Conservation (phyloP, 2,113 vertebrate species). For the Embiotoca jacksoni region DNA sequence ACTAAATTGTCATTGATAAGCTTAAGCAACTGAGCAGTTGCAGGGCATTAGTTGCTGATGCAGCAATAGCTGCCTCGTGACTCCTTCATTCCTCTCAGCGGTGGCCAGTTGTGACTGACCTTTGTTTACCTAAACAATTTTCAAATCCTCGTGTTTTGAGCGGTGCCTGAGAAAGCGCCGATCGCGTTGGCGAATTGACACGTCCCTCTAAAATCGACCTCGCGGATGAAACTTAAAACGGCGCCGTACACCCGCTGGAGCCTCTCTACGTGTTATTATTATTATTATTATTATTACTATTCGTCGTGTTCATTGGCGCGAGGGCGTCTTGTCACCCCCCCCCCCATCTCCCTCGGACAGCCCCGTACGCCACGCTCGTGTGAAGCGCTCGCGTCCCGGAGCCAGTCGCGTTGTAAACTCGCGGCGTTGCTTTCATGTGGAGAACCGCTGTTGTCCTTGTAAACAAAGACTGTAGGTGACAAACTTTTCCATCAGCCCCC, state of each 20-base stretch:
- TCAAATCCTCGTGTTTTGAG: neutral
- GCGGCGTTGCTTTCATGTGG: conserved; percentile 8
- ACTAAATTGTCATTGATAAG: conserved; percentile 3
- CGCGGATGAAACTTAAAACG: neutral
- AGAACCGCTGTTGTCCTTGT: conserved; percentile 51
- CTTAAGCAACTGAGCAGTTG: neutral
- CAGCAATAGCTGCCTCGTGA: conserved; percentile 8
- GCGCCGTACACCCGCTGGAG: neutral
- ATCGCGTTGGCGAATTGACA: neutral
- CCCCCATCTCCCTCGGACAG: neutral
- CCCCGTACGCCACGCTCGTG: neutral
- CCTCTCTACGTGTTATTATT: too few relatives aligned
- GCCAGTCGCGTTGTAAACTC: neutral
- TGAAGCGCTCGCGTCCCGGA: neutral
- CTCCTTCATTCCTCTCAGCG: conserved; percentile 8
- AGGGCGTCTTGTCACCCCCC: neutral
- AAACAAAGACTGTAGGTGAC: conserved; percentile 56
- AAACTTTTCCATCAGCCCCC: conserved; percentile 61
- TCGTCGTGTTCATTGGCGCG: too few relatives aligned
- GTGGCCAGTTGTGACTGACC: neutral
- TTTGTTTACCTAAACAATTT: conserved; percentile 10
- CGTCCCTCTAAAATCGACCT: neutral
- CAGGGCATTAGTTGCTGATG: neutral
- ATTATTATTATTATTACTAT: conserved; percentile 5
- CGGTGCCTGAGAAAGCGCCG: neutral